Evolutionary conservation across 92 coral and sea anemone genomes (phyloP).

Genomic region (Phenganax subtilis): DNA sequence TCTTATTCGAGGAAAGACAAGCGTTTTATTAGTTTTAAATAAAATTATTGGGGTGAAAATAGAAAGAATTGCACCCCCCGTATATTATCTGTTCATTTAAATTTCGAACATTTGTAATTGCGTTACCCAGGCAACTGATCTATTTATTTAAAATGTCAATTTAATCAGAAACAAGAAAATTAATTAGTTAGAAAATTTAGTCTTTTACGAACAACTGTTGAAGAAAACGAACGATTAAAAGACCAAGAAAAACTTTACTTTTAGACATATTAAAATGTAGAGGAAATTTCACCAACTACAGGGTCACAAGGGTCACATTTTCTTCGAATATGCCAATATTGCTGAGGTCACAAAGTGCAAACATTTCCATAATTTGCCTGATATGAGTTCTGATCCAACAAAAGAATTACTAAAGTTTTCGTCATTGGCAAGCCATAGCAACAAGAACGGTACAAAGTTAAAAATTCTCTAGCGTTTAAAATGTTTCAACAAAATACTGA

Average conservation of each 20-base stretch:
- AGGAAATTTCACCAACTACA: not conserved
- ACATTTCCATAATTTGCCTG: constrained; percentile 13
- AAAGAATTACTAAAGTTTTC: constrained; percentile 35
- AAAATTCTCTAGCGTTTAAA: not conserved
- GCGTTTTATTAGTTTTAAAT: not conserved
- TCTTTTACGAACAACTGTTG: not conserved
- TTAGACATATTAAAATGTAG: not conserved
- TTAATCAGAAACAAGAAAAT: not conserved
- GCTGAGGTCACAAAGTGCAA: not conserved
- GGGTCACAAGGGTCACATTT: not conserved
- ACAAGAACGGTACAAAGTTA: not conserved
- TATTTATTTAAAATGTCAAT: constrained; percentile 3
- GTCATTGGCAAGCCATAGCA: constrained; percentile 24
- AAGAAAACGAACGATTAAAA: too few species aligned
- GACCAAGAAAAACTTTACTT: not conserved
- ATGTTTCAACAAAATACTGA: not conserved
- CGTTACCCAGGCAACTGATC: not conserved
- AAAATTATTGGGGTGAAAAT: not conserved
- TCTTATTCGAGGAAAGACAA: too few species aligned
- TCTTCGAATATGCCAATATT: not conserved
- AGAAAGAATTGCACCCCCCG: not conserved
- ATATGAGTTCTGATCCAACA: constrained; percentile 6
- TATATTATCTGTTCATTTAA: not conserved
- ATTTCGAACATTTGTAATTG: not conserved
- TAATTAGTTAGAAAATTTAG: not conserved